These are phyloP conservation scores for Phrynocephalus forsythii DNA, from an alignment of 2,797 vertebrate genomes.

Conservation along the genomic window DNA sequence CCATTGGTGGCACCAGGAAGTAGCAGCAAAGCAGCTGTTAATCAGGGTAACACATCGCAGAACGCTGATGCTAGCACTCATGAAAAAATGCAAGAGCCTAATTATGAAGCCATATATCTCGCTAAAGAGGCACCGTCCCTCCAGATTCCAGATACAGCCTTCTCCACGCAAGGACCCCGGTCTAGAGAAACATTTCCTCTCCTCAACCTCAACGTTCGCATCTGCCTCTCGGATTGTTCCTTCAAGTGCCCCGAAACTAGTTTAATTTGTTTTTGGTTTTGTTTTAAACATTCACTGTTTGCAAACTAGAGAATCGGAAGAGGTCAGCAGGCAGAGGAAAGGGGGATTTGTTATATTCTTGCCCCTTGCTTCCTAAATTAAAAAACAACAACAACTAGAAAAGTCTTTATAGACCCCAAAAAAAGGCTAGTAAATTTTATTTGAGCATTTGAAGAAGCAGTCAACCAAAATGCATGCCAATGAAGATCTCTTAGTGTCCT, in stretches of 20 bases:
- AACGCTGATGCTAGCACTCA: slow-evolving; percentile 87
- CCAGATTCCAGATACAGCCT: slow-evolving; percentile 61
- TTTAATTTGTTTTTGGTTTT: fast-evolving
- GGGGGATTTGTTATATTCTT: not conserved
- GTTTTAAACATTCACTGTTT: not conserved
- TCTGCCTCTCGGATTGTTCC: not conserved
- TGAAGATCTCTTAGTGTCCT: too few relatives aligned
- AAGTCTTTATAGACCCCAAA: too few relatives aligned
- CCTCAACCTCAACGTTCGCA: not conserved
- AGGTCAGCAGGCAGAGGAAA: not conserved
- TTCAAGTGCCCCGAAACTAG: not conserved
- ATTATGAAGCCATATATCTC: slow-evolving; percentile 87
- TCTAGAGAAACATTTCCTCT: slow-evolving; percentile 31
- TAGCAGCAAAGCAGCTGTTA: slow-evolving; percentile 87
- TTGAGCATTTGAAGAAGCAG: too few relatives aligned
- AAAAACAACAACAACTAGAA: not conserved
- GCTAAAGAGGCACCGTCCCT: slow-evolving; percentile 77
- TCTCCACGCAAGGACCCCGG: slow-evolving; percentile 48
- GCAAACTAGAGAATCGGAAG: not conserved
- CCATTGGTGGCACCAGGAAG: slow-evolving; percentile 81
- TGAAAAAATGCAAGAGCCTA: slow-evolving; percentile 83
- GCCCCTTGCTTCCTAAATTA: not conserved
- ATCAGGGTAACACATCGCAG: slow-evolving; percentile 82
- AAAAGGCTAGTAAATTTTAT: too few relatives aligned
- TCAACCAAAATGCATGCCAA: too few relatives aligned